Base-by-base conservation (phyloP, 2,113 vertebrate species). In the Oncorhynchus mykiss region DNA sequence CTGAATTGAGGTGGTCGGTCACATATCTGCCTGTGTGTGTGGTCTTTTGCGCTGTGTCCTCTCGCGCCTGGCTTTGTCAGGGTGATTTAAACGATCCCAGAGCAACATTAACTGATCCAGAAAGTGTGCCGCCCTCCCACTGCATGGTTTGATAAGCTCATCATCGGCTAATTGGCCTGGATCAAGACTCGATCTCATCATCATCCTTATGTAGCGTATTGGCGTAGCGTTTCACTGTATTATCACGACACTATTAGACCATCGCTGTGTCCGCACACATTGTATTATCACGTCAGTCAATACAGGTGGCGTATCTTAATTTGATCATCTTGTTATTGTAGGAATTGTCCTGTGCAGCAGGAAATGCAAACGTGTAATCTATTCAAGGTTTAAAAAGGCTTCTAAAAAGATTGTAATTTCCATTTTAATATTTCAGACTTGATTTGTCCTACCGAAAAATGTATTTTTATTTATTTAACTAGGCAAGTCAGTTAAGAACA, bases 91-190 rank as follows among this genome's bases (percentile, higher is more conserved):
- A 45, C 25, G 16, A 39, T 39, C 34, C 18, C 67, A 45, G 34
- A 34, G 20, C 34, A 12, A 22, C 25, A 20, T 45, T 69, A 45
- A 69, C 31, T 39, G 67, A 69, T 69, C 22, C 18, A n/a, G 67
- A 69, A 14, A 57, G 70, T 59, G 49, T 71, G 70, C 18, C n/a
- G 24, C n/a, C 70, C 22, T 51, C 24, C 14, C 12, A 27, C 48
- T 22, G 8, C 70, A 71, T 48, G 67, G 45, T 27, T 22, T 51
- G 45, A 71, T 24, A 71, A 71, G 18, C 24, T 71, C 48, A 71
- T 54, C 70, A 25, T 71, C 25, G 22, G 70, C 70, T 71, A 71
- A 71, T 71, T 57, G 49, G 24, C 70, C 70, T 57, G 49, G 51
- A 71, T 71, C 48, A 29, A 11, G 69, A 29, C 48, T 71, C 25